Base-by-base conservation (phyloP, 2,113 vertebrate species). In the Zonotrichia leucophrys region DNA sequence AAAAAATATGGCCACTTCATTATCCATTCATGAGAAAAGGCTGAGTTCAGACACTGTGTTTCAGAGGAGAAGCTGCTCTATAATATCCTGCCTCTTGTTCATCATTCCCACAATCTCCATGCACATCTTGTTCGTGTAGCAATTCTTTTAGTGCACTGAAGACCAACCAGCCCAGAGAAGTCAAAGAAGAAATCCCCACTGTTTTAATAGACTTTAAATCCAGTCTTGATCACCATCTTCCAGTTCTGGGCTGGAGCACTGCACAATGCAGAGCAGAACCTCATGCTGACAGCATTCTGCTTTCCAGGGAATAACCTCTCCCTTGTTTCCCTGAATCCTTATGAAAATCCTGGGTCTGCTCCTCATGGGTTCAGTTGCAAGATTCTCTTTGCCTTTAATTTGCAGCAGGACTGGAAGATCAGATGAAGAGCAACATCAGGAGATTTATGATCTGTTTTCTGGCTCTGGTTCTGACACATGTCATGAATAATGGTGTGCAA, bases 1-100 rank as follows among this genome's bases (percentile, higher is more conserved):
- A 97, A 97, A 97, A 97, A 97, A 97, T 79, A 93, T 18, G 60
- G 63, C 44, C 91, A 88, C 82, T 96, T 97, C 62, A 89, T 95
- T 96, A 96, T 95, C 96, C 95, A 96, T 96, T 96, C 88, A 94
- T 70, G 84, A 97, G 79, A 86, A 89, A 96, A 87, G 75, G 88
- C 92, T 93, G 89, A 60, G 42, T 95, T 96, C 83, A 90, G 95
- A 75, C 77, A 39, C 35, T 87, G 60, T 24, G 3, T 83, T 86
- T 76, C 49, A 46, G 64, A 20, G 66, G 86, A 83, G 94, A 90
- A 96, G 56, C 68, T 70, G 74, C 27, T 90, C 92, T 94, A 30
- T 88, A 92, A 91, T 96, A 96, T 90, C 74, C 93, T 96, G 75
- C 35, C 89, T 87, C 95, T 95, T 95, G 92, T 95, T 94, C 93